Base-by-base conservation (phyloP, 2,888 invertebrate genomes). In the Scaptomyza caliginosa region DNA sequence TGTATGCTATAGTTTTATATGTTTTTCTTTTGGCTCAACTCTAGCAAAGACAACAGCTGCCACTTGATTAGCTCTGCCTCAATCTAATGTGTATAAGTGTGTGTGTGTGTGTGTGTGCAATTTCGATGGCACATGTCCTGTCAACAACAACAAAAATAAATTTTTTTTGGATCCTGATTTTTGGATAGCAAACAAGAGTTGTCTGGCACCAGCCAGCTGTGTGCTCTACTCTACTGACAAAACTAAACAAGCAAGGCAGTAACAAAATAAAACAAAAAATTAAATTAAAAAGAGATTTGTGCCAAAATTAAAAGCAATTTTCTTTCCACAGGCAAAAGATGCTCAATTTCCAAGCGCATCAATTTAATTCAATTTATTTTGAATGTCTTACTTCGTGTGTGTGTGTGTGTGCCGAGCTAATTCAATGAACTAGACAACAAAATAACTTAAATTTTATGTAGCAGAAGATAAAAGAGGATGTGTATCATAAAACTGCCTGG, bases 291-390 rank as follows among this genome's bases (percentile, higher is more conserved):
- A 74, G 73, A 71, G 75, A 82, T 83, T 85, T 82, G 67, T 62
- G 82, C 66, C 71, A 77, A 79, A 85, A 82, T 82, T 83, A 82
- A 85, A 85, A 74, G 71, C 78, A 81, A 67, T 84, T 81, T 78
- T 59, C 65, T 68, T 67, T 55, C 55, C 45, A 55, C 28, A 52
- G 52, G 57, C 67, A 36, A 66, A 42, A 56, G 23, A 67, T 63
- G 13, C 67, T 57, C 70, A 68, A 74, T 74, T 77, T 74, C 46
- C 68, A 23, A 49, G 64, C 65, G 50, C 74, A 79, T 69, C 81
- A 70, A 70, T 84, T 81, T 81, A 81, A 84, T 81, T 84, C 75
- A 80, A 83, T 83, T 75, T 81, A 77, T 80, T 83, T 64, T 43
- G 54, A 63, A 19, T 38, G 34, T 54, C 11, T 49, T 7, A 3